Evolutionary conservation across 64 coral and sea anemone species (phyloP).

Genomic region (Cladopsammia gracilis): DNA sequence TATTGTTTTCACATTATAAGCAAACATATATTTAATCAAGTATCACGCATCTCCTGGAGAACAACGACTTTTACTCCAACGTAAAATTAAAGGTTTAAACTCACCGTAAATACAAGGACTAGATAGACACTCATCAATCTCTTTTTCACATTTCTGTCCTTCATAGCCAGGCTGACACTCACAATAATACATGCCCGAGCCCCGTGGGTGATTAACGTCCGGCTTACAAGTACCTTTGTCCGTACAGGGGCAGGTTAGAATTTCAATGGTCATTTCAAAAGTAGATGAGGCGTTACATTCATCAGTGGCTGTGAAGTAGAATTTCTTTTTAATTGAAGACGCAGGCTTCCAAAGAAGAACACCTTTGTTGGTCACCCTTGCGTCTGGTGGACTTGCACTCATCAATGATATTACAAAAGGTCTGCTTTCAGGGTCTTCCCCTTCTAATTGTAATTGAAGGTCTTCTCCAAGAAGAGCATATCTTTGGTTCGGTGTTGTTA

Average conservation of each 20-base stretch:
- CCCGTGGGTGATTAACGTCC: slow-evolving; percentile 16
- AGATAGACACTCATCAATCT: not conserved
- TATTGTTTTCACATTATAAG: no score
- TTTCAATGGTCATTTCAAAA: slow-evolving; percentile 51
- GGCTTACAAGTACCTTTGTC: slow-evolving; percentile 40
- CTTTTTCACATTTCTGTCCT: not conserved
- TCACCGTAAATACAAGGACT: slow-evolving; percentile 4
- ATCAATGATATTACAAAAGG: slow-evolving; percentile 12
- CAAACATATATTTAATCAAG: no score
- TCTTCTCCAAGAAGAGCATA: slow-evolving; percentile 3
- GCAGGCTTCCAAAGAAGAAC: slow-evolving; percentile 40
- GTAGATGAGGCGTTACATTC: slow-evolving; percentile 72
- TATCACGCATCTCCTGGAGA: no score
- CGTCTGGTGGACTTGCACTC: not conserved
- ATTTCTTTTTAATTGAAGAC: not conserved
- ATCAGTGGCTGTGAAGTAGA: slow-evolving; percentile 63
- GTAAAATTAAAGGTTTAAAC: not conserved
- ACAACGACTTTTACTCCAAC: no score
- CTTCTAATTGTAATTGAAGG: not conserved
- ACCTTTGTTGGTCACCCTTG: not conserved
- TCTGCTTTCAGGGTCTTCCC: not conserved
- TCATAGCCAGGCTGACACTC: slow-evolving; percentile 30
- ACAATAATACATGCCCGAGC: slow-evolving; percentile 19
- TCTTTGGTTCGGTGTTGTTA: not conserved
- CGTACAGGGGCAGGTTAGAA: slow-evolving; percentile 17